Evolutionary conservation across 2,797 vertebrate species (phyloP), one percentile per base, ranked within the genome.

Genomic region (Sebastes umbrosus): DNA sequence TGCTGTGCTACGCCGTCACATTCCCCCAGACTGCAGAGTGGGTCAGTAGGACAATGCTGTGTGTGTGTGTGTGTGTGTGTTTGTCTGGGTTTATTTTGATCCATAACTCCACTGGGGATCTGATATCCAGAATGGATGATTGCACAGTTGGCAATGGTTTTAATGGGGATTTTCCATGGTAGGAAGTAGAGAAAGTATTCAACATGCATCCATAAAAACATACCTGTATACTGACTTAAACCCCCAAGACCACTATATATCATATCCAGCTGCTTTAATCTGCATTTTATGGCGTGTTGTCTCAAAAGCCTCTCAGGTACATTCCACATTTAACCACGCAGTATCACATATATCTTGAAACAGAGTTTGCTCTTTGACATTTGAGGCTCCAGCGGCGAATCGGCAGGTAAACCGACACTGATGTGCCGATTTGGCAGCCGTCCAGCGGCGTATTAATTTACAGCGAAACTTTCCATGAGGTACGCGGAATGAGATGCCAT

Each of bases 11-110:
- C 3, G 82, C 75, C 31, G 58, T 72, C 85, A 82, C 86, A 84
- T 93, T 93, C 88, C 88, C 84, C 86, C 75, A 81, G 86, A 71
- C 80, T 75, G 62, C 68, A 69, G 79, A 93, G 83, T 93, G 79
- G 93, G 93, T 95, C 93, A 95, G 89, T 93, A 73, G 94, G 90
- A 91, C 93, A 92, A 73, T 66, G 62, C 63, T 77, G 29, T 54
- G 72, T 85, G 77, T 73, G 76, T 87, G 60, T 14, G n/a, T 25
- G 60, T 13, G 32, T 34, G 34, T 34, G n/a, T 65, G 36, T 65
- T 80, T 85, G 87, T 91, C 86, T 89, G 83, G 75, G 73, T 77
- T 84, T 88, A 84, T 84, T 92, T 91, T 86, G 66, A 90, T 92
- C 82, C 71, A 50, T 76, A 75, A 69, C 80, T 69, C 80, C 62